phyloP scores from a whole-genome alignment of 2,888 invertebrate species.

The Acrobasis suavella region DNA sequence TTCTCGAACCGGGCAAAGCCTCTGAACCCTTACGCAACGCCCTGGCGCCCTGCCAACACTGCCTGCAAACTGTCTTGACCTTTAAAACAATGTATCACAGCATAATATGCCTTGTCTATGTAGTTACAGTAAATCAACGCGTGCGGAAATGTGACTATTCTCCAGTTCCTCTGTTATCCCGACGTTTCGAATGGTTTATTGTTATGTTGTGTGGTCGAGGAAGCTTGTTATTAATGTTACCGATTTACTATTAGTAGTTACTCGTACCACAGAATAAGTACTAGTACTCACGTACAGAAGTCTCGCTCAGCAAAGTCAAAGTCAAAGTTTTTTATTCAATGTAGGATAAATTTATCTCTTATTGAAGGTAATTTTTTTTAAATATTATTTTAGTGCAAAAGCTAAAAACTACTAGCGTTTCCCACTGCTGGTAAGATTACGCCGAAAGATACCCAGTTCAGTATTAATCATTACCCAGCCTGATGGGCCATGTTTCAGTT shows the following conservation, averaged over 20 bases:
- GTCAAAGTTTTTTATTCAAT: too few relatives aligned
- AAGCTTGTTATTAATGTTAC: background rate
- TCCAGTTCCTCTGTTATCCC: slow-evolving; percentile 9
- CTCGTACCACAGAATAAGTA: background rate
- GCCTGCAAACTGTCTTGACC: slow-evolving; percentile 13
- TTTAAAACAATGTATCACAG: slow-evolving; percentile 18
- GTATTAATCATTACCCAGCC: too few relatives aligned
- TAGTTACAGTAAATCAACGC: slow-evolving; percentile 17
- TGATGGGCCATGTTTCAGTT: too few relatives aligned
- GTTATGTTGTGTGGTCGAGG: background rate
- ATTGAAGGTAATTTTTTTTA: too few relatives aligned
- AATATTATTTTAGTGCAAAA: too few relatives aligned
- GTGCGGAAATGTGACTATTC: slow-evolving; percentile 16
- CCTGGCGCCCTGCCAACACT: slow-evolving; percentile 35
- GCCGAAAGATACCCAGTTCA: too few relatives aligned
- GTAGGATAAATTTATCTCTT: too few relatives aligned
- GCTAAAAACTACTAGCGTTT: too few relatives aligned
- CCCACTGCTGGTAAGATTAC: too few relatives aligned
- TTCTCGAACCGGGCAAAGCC: slow-evolving; percentile 23
- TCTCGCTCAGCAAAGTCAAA: too few relatives aligned
- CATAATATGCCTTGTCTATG: background rate
- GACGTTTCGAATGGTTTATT: slow-evolving; percentile 6
- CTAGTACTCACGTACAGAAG: background rate
- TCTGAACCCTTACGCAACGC: slow-evolving; percentile 32
- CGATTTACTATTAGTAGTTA: background rate